Evolutionary conservation across 1,140 invertebrate genomes (phyloP), one percentile per base, ranked within the genome.

Genomic region (Leptinotarsa defecta): DNA sequence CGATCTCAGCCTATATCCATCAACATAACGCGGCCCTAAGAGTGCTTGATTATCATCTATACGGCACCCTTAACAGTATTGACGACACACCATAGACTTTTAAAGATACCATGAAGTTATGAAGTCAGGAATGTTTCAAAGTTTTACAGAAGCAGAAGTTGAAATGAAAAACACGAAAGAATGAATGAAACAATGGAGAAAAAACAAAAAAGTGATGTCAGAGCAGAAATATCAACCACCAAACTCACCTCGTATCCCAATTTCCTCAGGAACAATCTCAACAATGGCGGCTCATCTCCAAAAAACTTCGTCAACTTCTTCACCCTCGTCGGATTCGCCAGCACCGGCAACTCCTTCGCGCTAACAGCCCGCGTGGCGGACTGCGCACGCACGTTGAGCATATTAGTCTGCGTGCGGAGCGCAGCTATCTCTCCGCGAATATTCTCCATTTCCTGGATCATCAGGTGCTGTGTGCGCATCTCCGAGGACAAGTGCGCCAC

Each of bases 401-500:
- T 89, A 74, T 88, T 90, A 27, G 89, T 90, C 81, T 91, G 89
- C 64, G 92, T 91, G 77, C 94, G 88, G 57, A 97, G 85, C 48
- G 94, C 91, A 1, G 92, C 89, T 22, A 98, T 90, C 87, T 98
- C 95, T 8, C 92, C 91, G 75, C 94, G 89, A 81, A 98, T 92
- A 81, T 90, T 92, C 86, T 97, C 95, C 89, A 98, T 92, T 88
- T 97, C 95, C 86, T 93, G 93, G 83, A 96, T 92, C 88, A 96
- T 93, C 17, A 95, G 87, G 86, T 96, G 95, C 82, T 97, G 95
- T 1, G 94, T 95, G 75, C 95, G 87, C 92, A 97, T 95, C 88
- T 98, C 96, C 2, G 94, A 95, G 19, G 95, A 96, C 3, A 97
- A 86, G 86, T 97, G 95, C 24, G 95, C 95, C n/a, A 97, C 95